Base-by-base conservation (phyloP, 2,888 invertebrate species). In the Holacanthella duospinosa region DNA sequence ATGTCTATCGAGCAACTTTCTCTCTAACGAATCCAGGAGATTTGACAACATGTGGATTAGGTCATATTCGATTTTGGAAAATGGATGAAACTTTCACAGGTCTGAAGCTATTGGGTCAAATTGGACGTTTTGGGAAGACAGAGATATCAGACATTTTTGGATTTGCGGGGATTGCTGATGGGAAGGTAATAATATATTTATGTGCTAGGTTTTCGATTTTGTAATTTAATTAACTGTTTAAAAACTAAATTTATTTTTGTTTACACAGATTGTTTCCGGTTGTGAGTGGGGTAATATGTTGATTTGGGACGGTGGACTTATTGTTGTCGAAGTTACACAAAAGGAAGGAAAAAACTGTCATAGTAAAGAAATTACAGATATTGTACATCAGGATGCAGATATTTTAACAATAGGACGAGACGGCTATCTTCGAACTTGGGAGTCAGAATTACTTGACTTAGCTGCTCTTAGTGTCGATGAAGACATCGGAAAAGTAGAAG, bases 71-170 rank as follows among this genome's bases (percentile, higher is more conserved):
- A 77, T 92, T 92, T 78, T 94, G 93, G 93, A 93, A 90, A 80
- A 93, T 93, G 87, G 86, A 87, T 0, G 77, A 82, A 68, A 93
- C 94, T 0, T 94, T 93, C 75, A 94, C 93, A 0, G 93, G 93
- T 0, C 78, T 93, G 0, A 94, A 94, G 77, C 79, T 94, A 6
- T 86, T 92, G 77, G 91, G 92, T 1, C 86, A 88, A 74, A 77
- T 90, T n/a, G 93, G 93, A 0, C 82, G 89, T 74, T 94, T 93
- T 76, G 93, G 93, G 1, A 90, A 90, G 78, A 93, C 92, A 0
- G 92, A 93, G 77, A 89, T 92, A 71, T 89, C 90, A 48, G 92
- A 93, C n/a, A n/a, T n/a, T n/a, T n/a, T n/a, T n/a, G n/a, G n/a
- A n/a, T n/a, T n/a, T n/a, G n/a, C n/a, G n/a, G n/a, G n/a, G n/a